Percentiles rank a stretch among this genome's conserved stretches.
phyloP scores from a whole-genome alignment of 1,140 invertebrate genomes.

The Drosophila aff. region DNA sequence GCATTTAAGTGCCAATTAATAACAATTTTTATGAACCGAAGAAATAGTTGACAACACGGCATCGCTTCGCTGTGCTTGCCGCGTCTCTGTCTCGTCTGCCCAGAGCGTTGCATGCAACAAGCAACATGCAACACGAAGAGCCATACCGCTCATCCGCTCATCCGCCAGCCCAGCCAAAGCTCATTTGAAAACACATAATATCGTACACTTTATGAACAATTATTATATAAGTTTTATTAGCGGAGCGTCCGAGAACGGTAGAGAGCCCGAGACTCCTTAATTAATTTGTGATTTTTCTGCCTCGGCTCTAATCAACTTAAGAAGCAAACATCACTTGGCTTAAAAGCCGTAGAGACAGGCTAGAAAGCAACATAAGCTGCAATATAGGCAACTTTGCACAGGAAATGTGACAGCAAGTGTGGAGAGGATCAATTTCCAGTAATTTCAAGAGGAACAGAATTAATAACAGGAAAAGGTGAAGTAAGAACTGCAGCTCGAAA shows the following conservation, averaged over 20 bases:
- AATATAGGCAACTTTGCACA: slow-evolving; percentile 5
- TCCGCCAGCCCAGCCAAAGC: slow-evolving; percentile 68
- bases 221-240: slow-evolving; percentile 85
- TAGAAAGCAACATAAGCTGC: slow-evolving; percentile 3
- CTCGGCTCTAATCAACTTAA: slow-evolving; percentile 19
- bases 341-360: slow-evolving; percentile 8
- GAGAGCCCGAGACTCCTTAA: slow-evolving; percentile 56
- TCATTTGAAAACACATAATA: slow-evolving; percentile 84
- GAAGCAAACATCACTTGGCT: neutral
- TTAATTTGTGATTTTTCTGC: slow-evolving; percentile 83
- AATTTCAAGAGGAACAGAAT: slow-evolving; percentile 2
- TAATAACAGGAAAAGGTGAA: neutral
- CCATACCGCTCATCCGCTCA: slow-evolving; percentile 15
- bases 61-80: slow-evolving; percentile 50
- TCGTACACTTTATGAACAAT: slow-evolving; percentile 84
- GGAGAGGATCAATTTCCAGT: slow-evolving; percentile 4
- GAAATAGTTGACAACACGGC: slow-evolving; percentile 85
- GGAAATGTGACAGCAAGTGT: slow-evolving; percentile 1
- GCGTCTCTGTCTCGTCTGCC: neutral
- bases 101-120: slow-evolving; percentile 75
- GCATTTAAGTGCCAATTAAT: slow-evolving; percentile 85
- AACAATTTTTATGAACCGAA: slow-evolving; percentile 85
- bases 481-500: neutral
- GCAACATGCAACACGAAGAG: slow-evolving; percentile 68
- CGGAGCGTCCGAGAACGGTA: slow-evolving; percentile 31